phyloP scores from a whole-genome alignment of 2,113 vertebrate species.

The Corythaixoides concolor region DNA sequence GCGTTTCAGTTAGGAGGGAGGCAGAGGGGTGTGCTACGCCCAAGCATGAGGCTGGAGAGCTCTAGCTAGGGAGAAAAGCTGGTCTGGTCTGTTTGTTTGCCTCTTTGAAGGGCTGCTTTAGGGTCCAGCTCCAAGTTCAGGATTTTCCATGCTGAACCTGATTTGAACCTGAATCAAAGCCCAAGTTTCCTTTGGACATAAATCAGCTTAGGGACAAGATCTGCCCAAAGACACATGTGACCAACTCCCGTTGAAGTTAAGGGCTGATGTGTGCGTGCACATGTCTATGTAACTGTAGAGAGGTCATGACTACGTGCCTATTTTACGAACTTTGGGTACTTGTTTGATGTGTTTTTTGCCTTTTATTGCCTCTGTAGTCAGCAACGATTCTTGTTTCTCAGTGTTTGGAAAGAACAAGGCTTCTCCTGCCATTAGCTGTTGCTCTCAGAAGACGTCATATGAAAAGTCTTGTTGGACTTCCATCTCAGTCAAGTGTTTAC shows the following conservation, averaged over 20 bases:
- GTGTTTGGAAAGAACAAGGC: neutral
- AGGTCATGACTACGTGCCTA: neutral
- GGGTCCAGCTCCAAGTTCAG: slow-evolving; percentile 47
- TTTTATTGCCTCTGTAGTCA: neutral
- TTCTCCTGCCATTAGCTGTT: neutral
- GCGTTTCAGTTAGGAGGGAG: neutral
- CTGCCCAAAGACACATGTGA: slow-evolving; percentile 16
- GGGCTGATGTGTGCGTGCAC: neutral
- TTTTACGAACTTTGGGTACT: neutral
- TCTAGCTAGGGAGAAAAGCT: slow-evolving; percentile 3
- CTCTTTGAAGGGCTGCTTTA: slow-evolving; percentile 15
- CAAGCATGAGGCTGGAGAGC: neutral
- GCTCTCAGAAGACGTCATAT: neutral
- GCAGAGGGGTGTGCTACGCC: neutral
- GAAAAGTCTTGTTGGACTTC: neutral
- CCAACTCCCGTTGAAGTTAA: neutral
- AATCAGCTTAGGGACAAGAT: slow-evolving; percentile 53
- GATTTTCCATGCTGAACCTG: slow-evolving; percentile 55
- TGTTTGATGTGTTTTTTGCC: neutral
- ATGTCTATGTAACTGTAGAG: neutral
- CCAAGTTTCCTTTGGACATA: slow-evolving; percentile 35
- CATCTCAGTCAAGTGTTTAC: neutral
- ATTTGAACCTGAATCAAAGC: slow-evolving; percentile 46
- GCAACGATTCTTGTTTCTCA: neutral
- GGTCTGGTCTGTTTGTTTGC: slow-evolving; percentile 17